Base-by-base conservation (phyloP, 2,888 invertebrate genomes). In the Netelia melanura region DNA sequence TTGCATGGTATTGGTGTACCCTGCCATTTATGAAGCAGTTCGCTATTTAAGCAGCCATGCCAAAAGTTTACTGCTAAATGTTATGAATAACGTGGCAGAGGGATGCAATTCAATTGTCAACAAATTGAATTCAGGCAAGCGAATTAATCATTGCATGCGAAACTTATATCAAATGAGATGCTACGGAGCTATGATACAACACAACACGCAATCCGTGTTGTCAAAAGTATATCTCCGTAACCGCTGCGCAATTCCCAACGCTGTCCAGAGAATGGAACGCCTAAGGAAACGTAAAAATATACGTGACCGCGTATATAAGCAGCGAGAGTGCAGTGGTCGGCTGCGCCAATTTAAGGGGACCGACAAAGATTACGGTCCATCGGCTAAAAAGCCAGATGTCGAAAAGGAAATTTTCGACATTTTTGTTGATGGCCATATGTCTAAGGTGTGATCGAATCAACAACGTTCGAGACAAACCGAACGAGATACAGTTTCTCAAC, bases 81-180 rank as follows among this genome's bases (percentile, higher is more conserved):
- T 76, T 9, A 86, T 65, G 5, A 89, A 71, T 21, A 89, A 89
- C 80, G 21, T 67, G 0, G 87, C 81, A 38, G 87, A 88, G 72
- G 77, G 67, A 3, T 25, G 54, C 25, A 62, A 62, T 30, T 25
- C 23, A 25, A 62, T 62, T 8, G 30, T 62, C 0, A 25, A 23
- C 5, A 85, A 88, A 75, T 64, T 76, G 11, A 81, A 72, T 23
- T 84, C 85, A 48, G 87, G 86, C 23, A 87, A 88, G 74, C 44
- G 88, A 44, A 87, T 91, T n/a, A 92, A 93, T 67, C 65, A 76
- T 17, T 54, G 71, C 14, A 85, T 91, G 76, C 89, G 83, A 81
- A 76, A 89, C 11, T 88, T 88, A 2, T 93, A 92, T 81, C 87
- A 90, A 87, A 88, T 83, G 11, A 86, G 92, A 70, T 91, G 90